These are phyloP conservation scores for Scortum barcoo DNA, from an alignment of 2,113 vertebrate genomes.

Conservation along the genomic window DNA sequence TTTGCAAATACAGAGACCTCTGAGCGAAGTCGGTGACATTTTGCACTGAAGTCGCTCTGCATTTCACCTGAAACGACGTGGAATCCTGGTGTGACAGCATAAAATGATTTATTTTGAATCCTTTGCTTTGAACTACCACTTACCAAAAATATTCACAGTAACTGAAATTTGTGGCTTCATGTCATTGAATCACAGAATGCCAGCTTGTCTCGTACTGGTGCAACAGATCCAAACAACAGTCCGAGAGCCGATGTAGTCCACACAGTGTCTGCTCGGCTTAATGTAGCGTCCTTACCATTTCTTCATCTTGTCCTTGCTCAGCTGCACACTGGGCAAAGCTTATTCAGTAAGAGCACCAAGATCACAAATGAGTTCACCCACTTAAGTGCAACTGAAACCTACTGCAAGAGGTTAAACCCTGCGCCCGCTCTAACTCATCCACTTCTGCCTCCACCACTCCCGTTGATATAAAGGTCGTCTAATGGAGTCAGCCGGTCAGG, in stretches of 20 bases:
- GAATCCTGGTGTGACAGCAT: neutral
- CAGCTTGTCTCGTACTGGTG: neutral
- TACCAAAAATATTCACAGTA: neutral
- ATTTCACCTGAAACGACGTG: neutral
- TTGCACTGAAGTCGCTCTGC: neutral
- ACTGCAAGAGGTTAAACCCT: conserved; percentile 24
- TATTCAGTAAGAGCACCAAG: neutral
- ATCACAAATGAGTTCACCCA: conserved; percentile 31
- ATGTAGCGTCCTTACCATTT: neutral
- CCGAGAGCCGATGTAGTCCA: no score
- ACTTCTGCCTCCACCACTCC: conserved; percentile 37
- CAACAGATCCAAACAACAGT: no score
- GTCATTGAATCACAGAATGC: neutral
- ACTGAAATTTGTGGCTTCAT: neutral
- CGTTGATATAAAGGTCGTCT: conserved; percentile 55
- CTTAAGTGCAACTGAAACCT: conserved; percentile 36
- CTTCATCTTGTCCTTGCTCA: neutral
- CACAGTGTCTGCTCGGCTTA: neutral
- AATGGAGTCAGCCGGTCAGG: conserved; percentile 63
- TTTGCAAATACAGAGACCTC: conserved; percentile 11
- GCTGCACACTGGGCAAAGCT: neutral
- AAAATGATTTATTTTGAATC: neutral
- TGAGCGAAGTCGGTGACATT: neutral
- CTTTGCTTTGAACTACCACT: no score
- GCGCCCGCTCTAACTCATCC: conserved; percentile 25